phyloP scores from a whole-genome alignment of 1,140 invertebrate species.

The Coelopa frigida region DNA sequence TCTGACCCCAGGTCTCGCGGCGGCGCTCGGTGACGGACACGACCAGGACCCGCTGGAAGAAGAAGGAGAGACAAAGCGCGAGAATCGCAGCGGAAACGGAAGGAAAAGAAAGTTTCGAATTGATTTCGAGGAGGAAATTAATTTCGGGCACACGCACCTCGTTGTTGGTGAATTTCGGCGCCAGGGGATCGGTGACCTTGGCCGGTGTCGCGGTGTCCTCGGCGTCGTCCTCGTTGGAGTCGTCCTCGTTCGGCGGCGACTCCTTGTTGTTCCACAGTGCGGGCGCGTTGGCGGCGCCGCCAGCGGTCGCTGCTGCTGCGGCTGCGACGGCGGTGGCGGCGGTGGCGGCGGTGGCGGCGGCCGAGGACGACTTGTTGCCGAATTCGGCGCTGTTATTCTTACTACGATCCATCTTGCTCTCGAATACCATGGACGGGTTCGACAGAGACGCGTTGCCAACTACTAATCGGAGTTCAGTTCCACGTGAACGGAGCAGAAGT shows the following conservation, averaged over 20 bases:
- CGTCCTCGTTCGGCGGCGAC: conserved; percentile 33
- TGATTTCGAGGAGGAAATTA: background rate
- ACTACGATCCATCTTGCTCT: conserved; percentile 34
- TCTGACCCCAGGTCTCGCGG: conserved; percentile 71
- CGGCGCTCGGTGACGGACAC: conserved; percentile 55
- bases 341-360: too few relatives aligned
- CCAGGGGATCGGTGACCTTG: conserved; percentile 40
- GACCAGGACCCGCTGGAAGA: conserved; percentile 49
- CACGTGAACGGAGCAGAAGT: too few relatives aligned
- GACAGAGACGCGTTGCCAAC: too few relatives aligned
- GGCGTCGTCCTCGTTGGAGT: conserved; percentile 32
- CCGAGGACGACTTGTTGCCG: conserved; percentile 13
- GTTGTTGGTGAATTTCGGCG: conserved; percentile 32
- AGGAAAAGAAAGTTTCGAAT: background rate
- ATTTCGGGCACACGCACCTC: conserved; percentile 21
- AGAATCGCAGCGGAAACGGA: background rate
- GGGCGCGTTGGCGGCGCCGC: conserved; percentile 18
- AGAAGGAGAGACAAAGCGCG: background rate
- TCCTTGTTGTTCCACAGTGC: conserved; percentile 41
- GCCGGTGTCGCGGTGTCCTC: conserved; percentile 35
- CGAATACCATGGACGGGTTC: too few relatives aligned
- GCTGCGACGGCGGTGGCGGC: conserved; percentile 11
- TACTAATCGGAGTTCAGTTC: too few relatives aligned
- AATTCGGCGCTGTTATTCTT: conserved; percentile 34
- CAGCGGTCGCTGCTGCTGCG: conserved; percentile 6